A percentile compares a stretch with the other conserved stretches of the same genome.
Conservation (phyloP, 1,140 invertebrate species). For the Venustaconcha ellipsiformis region DNA sequence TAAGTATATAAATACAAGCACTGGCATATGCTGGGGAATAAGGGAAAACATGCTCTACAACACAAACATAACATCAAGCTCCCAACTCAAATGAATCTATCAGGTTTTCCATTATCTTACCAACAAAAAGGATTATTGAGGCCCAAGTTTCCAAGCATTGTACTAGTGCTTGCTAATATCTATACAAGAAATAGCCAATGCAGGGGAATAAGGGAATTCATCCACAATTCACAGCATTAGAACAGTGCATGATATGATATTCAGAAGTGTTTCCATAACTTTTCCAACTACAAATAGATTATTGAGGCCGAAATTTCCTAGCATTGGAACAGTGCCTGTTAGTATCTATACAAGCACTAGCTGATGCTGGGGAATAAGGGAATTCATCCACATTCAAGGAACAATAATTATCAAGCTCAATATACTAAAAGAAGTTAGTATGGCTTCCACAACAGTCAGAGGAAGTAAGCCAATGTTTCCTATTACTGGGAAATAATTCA, state of each 20-base stretch:
- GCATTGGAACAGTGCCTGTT: too few relatives aligned
- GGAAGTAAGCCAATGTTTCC: too few relatives aligned
- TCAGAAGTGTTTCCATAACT: too few relatives aligned
- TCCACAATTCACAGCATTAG: slow-evolving; percentile 28
- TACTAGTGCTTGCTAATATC: slow-evolving; percentile 2
- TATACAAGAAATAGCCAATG: slow-evolving; percentile 36
- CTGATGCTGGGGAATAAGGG: slow-evolving; percentile 18
- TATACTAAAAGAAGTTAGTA: too few relatives aligned
- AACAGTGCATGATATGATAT: slow-evolving; percentile 5
- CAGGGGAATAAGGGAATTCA: slow-evolving; percentile 11
- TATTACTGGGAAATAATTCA: too few relatives aligned
- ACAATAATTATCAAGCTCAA: background rate
- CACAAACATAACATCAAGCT: background rate
- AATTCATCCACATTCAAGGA: too few relatives aligned
- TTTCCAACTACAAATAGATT: background rate
- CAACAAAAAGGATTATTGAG: background rate
- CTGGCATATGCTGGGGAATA: slow-evolving; percentile 33
- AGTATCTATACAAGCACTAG: slow-evolving; percentile 32
- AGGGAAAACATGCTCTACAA: background rate
- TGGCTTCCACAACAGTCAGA: too few relatives aligned
- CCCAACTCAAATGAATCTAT: background rate
- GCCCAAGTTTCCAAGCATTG: too few relatives aligned
- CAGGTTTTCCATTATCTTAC: too few relatives aligned
- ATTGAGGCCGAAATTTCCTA: too few relatives aligned
- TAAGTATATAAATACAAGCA: slow-evolving; percentile 34